Evolutionary conservation across 1,140 invertebrate species (phyloP).

Genomic region (Zaprionus africanus): DNA sequence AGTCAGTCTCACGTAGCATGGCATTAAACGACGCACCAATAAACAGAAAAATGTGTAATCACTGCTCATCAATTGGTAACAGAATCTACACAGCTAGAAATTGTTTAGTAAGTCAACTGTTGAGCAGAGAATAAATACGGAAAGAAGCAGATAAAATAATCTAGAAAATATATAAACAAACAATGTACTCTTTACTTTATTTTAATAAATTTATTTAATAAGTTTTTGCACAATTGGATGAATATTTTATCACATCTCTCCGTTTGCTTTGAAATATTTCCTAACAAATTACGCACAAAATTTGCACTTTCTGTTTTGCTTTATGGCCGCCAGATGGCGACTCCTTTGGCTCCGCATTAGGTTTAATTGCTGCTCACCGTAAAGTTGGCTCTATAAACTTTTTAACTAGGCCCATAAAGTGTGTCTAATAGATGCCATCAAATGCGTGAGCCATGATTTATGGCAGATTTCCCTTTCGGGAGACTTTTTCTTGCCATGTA

Average conservation of each 20-base stretch:
- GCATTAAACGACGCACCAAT: slow-evolving; percentile 40
- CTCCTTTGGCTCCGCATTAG: slow-evolving; percentile 34
- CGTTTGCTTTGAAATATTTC: background rate
- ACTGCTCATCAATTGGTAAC: slow-evolving; percentile 71
- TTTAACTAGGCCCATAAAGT: slow-evolving; percentile 75
- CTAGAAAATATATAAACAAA: background rate
- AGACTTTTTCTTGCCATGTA: slow-evolving; percentile 46
- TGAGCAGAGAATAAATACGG: background rate
- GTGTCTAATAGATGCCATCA: slow-evolving; percentile 70
- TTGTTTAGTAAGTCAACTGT: background rate
- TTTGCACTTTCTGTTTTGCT: background rate
- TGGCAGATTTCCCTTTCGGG: slow-evolving; percentile 19
- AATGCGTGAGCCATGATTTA: slow-evolving; percentile 75
- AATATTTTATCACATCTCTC: background rate
- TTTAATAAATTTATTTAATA: background rate
- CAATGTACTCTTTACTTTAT: background rate
- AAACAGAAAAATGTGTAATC: slow-evolving; percentile 70
- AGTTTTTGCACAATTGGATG: background rate
- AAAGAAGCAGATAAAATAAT: background rate
- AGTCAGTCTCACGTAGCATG: slow-evolving; percentile 58
- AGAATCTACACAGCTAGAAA: slow-evolving; percentile 53
- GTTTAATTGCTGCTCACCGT: slow-evolving; percentile 72
- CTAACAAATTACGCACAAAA: background rate
- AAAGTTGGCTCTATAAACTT: slow-evolving; percentile 71
- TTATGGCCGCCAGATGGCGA: slow-evolving; percentile 8